These are phyloP conservation scores for Tenthredo mesomela DNA, from an alignment of 2,888 invertebrate genomes.

Conservation along the genomic window DNA sequence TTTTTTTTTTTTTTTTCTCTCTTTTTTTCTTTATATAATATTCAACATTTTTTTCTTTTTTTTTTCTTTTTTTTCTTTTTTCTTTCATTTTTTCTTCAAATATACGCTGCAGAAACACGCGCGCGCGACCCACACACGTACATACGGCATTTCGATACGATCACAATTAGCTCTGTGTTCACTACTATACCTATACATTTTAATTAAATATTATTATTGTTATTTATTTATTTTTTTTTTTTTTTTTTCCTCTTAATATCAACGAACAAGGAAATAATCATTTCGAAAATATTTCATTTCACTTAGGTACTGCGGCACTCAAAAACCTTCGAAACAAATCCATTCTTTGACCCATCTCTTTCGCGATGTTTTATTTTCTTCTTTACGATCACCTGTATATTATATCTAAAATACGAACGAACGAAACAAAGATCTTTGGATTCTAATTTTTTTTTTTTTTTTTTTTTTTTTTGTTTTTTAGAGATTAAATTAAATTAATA, in stretches of 20 bases:
- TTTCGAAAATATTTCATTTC: constrained; percentile 4
- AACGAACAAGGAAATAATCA: background rate
- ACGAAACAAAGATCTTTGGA: background rate
- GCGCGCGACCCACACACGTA: constrained; percentile 24
- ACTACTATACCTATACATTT: constrained; percentile 28
- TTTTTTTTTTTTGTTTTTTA: background rate
- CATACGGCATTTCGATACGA: constrained; percentile 45
- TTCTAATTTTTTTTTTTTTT: background rate
- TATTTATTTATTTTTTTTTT: too few species aligned
- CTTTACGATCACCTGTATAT: too few species aligned
- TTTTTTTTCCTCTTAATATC: background rate
- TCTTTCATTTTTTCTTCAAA: background rate
- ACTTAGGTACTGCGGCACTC: constrained; percentile 5
- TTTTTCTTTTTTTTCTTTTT: background rate
- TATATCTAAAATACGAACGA: background rate
- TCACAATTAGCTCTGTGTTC: constrained; percentile 38
- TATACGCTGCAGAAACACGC: constrained; percentile 26
- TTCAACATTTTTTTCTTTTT: background rate
- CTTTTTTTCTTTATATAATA: background rate
- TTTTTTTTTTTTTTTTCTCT: background rate
- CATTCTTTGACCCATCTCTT: constrained; percentile 8
- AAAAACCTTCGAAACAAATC: background rate
- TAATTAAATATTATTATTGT: background rate
- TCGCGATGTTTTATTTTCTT: background rate
- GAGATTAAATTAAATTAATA: background rate